These are phyloP conservation scores for Pseudocheirus occidentalis DNA, from an alignment of 2,797 vertebrate species.

Conservation along the genomic window DNA sequence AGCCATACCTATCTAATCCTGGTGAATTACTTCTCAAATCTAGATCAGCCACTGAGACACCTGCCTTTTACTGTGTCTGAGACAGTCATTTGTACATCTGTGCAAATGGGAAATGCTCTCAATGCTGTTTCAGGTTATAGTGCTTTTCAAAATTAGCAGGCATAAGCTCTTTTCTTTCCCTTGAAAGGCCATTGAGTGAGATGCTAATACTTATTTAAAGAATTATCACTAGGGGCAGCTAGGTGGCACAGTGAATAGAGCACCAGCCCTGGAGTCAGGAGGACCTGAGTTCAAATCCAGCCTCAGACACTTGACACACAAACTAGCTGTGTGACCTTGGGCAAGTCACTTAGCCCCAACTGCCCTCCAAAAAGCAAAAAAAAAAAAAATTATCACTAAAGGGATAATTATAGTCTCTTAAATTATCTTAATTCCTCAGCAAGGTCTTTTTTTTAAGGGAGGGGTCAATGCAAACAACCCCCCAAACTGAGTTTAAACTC, in stretches of 20 bases:
- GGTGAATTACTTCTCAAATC: conserved; percentile 40
- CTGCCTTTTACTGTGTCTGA: conserved; percentile 45
- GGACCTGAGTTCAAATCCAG: too few species aligned
- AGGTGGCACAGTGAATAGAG: too few species aligned
- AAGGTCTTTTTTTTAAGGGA: background rate
- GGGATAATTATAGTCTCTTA: background rate
- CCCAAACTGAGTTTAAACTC: background rate
- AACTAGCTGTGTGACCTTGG: too few species aligned
- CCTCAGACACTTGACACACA: too few species aligned
- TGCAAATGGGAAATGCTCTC: conserved; percentile 15
- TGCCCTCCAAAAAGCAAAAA: too few species aligned
- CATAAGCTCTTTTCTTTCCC: conserved; percentile 12
- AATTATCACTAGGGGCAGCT: background rate
- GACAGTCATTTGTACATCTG: conserved; percentile 37
- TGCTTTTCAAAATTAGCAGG: conserved; percentile 34
- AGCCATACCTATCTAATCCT: background rate
- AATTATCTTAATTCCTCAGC: background rate
- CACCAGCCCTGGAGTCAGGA: too few species aligned
- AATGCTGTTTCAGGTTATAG: conserved; percentile 28
- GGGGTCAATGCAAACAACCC: background rate
- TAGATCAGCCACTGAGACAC: conserved; percentile 51
- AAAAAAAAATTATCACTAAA: background rate
- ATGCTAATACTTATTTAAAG: conserved; percentile 4
- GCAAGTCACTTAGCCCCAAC: too few species aligned
- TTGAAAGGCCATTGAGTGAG: conserved; percentile 45